A percentile compares a stretch with the other conserved stretches of the same genome.
Conservation (phyloP, 1,140 invertebrate genomes). For the Tachypleus tridentatus region DNA sequence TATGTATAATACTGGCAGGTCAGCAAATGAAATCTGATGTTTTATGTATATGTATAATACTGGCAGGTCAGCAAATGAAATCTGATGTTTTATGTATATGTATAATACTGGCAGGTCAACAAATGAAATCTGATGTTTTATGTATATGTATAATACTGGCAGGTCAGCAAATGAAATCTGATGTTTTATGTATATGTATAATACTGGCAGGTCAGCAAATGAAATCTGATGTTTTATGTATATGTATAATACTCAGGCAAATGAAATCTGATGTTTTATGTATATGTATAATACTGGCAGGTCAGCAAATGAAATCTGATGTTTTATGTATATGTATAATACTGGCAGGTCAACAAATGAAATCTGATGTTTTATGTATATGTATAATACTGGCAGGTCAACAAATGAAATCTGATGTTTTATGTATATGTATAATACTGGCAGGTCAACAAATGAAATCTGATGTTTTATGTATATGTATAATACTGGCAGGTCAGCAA, state of each 20-base stretch:
- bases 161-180: background rate
- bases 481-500: constrained; percentile 3
- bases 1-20: background rate
- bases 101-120: constrained; percentile 1
- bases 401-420: constrained; percentile 4
- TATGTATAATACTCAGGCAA: constrained; percentile 1
- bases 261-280: constrained; percentile 1
- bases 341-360: constrained; percentile 1
- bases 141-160: background rate
- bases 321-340: constrained; percentile 1
- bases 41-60: background rate
- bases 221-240: background rate
- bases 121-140: constrained; percentile 3
- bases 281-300: background rate
- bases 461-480: background rate
- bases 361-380: background rate
- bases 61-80: background rate
- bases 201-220: constrained; percentile 1
- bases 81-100: background rate
- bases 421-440: background rate
- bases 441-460: background rate
- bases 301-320: constrained; percentile 1
- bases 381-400: constrained; percentile 1
- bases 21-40: constrained; percentile 3
- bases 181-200: constrained; percentile 2